Percentiles rank a stretch among this genome's conserved stretches.
These are phyloP conservation scores for Drosophila pseudoananassae DNA, from an alignment of 1,140 invertebrate species.

Conservation along the genomic window DNA sequence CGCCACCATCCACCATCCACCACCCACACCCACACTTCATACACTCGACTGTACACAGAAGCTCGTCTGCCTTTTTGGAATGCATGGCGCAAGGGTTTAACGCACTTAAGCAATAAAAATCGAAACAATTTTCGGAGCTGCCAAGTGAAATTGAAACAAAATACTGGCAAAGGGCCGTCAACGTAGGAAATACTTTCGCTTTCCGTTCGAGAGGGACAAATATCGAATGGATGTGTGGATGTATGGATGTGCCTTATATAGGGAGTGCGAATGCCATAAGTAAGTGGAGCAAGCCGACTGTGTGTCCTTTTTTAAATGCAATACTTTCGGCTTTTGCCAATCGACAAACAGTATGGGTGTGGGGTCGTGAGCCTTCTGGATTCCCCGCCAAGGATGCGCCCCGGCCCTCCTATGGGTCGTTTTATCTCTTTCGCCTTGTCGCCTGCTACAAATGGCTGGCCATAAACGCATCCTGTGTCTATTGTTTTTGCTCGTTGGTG, in stretches of 20 bases:
- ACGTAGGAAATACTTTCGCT: slow-evolving; percentile 60
- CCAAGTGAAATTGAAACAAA: slow-evolving; percentile 82
- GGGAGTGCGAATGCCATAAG: slow-evolving; percentile 75
- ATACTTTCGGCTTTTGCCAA: slow-evolving; percentile 49
- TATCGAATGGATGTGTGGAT: background rate
- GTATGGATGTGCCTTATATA: slow-evolving; percentile 32
- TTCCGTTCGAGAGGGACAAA: slow-evolving; percentile 14
- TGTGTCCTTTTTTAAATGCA: slow-evolving; percentile 54
- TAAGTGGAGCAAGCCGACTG: slow-evolving; percentile 67
- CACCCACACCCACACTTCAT: background rate
- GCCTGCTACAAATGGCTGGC: slow-evolving; percentile 74
- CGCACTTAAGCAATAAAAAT: slow-evolving; percentile 83
- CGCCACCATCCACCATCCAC: slow-evolving; percentile 6
- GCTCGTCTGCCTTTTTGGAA: slow-evolving; percentile 38
- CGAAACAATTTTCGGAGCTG: slow-evolving; percentile 80
- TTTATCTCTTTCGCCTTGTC: slow-evolving; percentile 60
- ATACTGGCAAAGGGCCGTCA: slow-evolving; percentile 43
- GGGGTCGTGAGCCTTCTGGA: background rate
- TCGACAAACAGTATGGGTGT: slow-evolving; percentile 74
- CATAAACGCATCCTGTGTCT: slow-evolving; percentile 81
- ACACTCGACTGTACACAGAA: slow-evolving; percentile 4
- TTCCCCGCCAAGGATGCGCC: slow-evolving; percentile 17
- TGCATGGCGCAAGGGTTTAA: slow-evolving; percentile 79
- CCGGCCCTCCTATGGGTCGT: slow-evolving; percentile 1
- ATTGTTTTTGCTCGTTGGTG: slow-evolving; percentile 78